Evolutionary conservation across 1,140 invertebrate species (phyloP).

Genomic region (Drosophila yakuba): DNA sequence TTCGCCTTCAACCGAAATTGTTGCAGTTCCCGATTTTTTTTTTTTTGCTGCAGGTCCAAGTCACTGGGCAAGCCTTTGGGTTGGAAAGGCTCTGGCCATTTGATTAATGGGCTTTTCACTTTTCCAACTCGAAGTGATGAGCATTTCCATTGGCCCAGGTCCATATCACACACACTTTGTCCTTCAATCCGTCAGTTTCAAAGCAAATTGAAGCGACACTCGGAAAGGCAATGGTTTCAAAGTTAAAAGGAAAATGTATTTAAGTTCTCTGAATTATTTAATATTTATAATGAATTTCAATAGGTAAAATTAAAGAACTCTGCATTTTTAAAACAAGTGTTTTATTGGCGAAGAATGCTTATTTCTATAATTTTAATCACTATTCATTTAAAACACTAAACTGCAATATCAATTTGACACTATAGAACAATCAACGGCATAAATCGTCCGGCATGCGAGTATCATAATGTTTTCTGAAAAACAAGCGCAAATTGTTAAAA

Average conservation of each 20-base stretch:
- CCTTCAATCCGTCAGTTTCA: constrained; percentile 44
- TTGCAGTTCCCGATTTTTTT: constrained; percentile 55
- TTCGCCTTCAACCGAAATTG: constrained; percentile 61
- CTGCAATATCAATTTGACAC: neutral
- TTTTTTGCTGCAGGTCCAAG: constrained; percentile 22
- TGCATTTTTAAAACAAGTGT: too few species aligned
- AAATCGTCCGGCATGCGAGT: neutral
- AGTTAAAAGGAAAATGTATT: neutral
- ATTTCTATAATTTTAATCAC: too few species aligned
- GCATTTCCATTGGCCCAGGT: constrained; percentile 42
- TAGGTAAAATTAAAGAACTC: too few species aligned
- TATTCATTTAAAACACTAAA: too few species aligned
- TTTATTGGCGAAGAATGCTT: too few species aligned
- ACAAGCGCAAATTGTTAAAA: constrained; percentile 3
- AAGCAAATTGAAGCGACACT: constrained; percentile 47
- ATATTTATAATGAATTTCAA: too few species aligned
- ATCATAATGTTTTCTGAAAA: neutral
- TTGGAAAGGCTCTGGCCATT: constrained; percentile 56
- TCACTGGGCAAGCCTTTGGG: constrained; percentile 21
- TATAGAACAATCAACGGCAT: neutral
- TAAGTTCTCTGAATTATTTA: too few species aligned
- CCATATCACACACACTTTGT: constrained; percentile 32
- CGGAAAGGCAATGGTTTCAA: neutral
- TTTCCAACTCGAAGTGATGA: constrained; percentile 64
- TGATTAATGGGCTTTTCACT: constrained; percentile 79